Conservation (phyloP, 2,113 vertebrate genomes). For the Brachionichthys hirsutus region DNA sequence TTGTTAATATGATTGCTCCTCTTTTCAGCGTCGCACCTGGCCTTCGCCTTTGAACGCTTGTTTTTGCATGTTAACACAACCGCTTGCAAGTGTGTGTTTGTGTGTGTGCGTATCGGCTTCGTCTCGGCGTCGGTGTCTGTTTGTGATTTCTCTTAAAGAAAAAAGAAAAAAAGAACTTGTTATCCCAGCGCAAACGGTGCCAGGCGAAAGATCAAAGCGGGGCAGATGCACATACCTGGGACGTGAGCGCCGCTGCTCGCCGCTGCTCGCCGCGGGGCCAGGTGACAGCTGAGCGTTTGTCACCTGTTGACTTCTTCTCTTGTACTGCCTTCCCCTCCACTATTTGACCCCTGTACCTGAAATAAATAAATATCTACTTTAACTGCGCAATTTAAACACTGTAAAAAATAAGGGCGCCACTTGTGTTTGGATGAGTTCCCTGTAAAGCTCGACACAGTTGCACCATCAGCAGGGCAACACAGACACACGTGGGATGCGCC, state of each 20-base stretch:
- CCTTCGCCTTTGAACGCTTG: conserved; percentile 73
- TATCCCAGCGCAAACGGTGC: conserved; percentile 61
- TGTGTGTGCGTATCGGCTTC: conserved; percentile 52
- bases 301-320: conserved; percentile 75
- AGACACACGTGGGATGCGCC: too few species aligned
- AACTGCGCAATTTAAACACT: too few species aligned
- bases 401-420: too few species aligned
- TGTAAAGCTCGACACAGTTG: too few species aligned
- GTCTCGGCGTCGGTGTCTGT: conserved; percentile 53
- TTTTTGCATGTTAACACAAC: conserved; percentile 68
- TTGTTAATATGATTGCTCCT: conserved; percentile 67
- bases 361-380: too few species aligned
- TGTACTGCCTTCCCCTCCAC: conserved; percentile 48
- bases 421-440: too few species aligned
- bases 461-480: too few species aligned
- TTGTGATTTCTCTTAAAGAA: conserved; percentile 57
- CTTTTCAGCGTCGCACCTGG: conserved; percentile 74
- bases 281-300: conserved; percentile 79
- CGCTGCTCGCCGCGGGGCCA: conserved; percentile 71
- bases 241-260: conserved; percentile 72
- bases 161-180: conserved; percentile 3
- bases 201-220: conserved; percentile 78
- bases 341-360: background rate
- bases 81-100: conserved; percentile 57
- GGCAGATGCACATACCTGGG: conserved; percentile 77